phyloP scores from a whole-genome alignment of 2,888 invertebrate genomes.

The Lasioglossum morio region DNA sequence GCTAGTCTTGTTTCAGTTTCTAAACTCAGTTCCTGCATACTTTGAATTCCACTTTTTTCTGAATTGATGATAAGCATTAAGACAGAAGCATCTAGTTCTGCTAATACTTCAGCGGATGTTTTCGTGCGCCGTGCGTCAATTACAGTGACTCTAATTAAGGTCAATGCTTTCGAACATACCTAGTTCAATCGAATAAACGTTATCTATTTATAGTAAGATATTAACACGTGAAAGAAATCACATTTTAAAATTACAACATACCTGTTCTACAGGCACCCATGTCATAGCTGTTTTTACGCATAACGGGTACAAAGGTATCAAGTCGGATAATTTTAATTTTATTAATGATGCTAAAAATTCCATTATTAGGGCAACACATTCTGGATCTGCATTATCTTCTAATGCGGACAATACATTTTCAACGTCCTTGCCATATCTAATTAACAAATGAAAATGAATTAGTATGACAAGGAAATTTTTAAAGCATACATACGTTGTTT shows the following conservation, averaged over 20 bases:
- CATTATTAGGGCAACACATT: slow-evolving; percentile 85
- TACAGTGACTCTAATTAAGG: slow-evolving; percentile 83
- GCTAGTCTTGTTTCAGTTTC: slow-evolving; percentile 83
- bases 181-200: slow-evolving; percentile 42
- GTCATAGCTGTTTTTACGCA: slow-evolving; percentile 84
- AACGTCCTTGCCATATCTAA: slow-evolving; percentile 83
- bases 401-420: slow-evolving; percentile 82
- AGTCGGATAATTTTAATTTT: slow-evolving; percentile 82
- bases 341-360: slow-evolving; percentile 85
- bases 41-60: slow-evolving; percentile 77
- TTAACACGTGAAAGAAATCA: not conserved
- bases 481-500: not conserved
- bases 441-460: slow-evolving; percentile 28
- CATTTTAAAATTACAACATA: slow-evolving; percentile 49
- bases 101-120: slow-evolving; percentile 76
- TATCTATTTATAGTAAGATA: not conserved
- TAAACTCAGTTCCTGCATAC: slow-evolving; percentile 70
- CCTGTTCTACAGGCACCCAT: slow-evolving; percentile 85
- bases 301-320: slow-evolving; percentile 83
- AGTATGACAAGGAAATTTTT: not conserved
- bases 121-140: slow-evolving; percentile 78
- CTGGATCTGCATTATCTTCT: slow-evolving; percentile 81
- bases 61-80: slow-evolving; percentile 83
- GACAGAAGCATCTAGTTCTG: slow-evolving; percentile 83
- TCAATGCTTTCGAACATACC: slow-evolving; percentile 84